These are phyloP conservation scores for Drosophila truncata DNA, from an alignment of 1,140 invertebrate species.

Conservation along the genomic window DNA sequence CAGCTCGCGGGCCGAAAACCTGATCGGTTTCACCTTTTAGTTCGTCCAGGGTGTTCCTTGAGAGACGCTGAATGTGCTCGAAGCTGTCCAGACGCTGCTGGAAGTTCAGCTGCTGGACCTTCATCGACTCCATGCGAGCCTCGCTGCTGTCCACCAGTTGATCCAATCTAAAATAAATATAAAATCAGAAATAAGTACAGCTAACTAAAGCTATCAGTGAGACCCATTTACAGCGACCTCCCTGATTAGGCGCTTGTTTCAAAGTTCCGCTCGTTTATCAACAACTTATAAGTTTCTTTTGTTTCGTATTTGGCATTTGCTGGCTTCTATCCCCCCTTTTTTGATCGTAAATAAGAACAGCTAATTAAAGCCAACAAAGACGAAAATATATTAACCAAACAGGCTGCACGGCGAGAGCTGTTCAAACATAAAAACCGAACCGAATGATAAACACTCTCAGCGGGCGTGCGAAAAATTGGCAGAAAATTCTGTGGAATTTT, in stretches of 20 bases:
- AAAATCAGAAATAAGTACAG: not conserved
- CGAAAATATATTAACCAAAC: slow-evolving; percentile 35
- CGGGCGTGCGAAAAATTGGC: slow-evolving; percentile 16
- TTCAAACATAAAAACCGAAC: not conserved
- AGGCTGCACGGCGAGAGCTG: slow-evolving; percentile 10
- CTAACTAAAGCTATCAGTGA: not conserved
- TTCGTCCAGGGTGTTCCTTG: slow-evolving; percentile 65
- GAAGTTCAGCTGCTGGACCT: slow-evolving; percentile 70
- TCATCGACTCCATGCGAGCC: slow-evolving; percentile 73
- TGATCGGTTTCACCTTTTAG: slow-evolving; percentile 78
- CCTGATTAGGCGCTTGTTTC: slow-evolving; percentile 12
- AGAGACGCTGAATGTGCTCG: slow-evolving; percentile 70
- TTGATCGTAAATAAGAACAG: slow-evolving; percentile 24
- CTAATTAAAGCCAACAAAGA: slow-evolving; percentile 29
- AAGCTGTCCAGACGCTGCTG: slow-evolving; percentile 65
- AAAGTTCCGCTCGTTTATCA: slow-evolving; percentile 6
- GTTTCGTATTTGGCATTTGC: slow-evolving; percentile 31
- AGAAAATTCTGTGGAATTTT: slow-evolving; percentile 21
- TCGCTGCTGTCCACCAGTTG: slow-evolving; percentile 54
- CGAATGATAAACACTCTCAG: slow-evolving; percentile 46
- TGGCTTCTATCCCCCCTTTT: slow-evolving; percentile 3
- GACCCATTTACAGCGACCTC: slow-evolving; percentile 12
- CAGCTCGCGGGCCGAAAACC: slow-evolving; percentile 38
- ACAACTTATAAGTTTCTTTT: not conserved
- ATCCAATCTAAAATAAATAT: slow-evolving; percentile 49